phyloP scores from a whole-genome alignment of 2,888 invertebrate genomes.

The Nephrotoma appendiculata region DNA sequence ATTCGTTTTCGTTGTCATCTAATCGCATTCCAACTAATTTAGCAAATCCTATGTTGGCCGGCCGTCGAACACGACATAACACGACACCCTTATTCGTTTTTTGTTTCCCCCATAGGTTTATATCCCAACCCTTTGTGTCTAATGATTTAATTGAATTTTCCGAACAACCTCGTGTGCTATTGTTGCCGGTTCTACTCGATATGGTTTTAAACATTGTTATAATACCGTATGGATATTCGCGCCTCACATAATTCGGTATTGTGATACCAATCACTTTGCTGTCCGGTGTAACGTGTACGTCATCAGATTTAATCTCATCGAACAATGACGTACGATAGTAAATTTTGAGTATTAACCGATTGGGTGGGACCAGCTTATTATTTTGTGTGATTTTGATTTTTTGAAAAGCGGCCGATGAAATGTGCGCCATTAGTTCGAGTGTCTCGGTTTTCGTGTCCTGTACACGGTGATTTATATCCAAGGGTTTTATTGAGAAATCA shows the following conservation, averaged over 20 bases:
- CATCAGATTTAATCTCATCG: background rate
- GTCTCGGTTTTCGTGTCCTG: background rate
- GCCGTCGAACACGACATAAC: background rate
- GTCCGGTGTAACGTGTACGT: background rate
- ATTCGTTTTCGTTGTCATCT: no score
- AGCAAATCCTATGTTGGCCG: background rate
- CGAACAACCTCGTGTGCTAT: background rate
- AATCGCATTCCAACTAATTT: background rate
- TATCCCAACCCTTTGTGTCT: background rate
- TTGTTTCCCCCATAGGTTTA: background rate
- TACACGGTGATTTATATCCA: background rate
- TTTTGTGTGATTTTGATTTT: background rate
- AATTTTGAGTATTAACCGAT: background rate
- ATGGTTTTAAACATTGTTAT: background rate
- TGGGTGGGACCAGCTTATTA: background rate
- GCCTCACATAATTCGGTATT: background rate
- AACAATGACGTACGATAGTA: background rate
- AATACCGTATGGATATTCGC: background rate
- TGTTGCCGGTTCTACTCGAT: background rate
- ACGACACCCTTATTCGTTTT: background rate
- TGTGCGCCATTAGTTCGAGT: background rate
- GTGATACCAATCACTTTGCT: background rate
- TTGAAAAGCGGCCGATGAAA: background rate
- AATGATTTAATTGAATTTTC: background rate
- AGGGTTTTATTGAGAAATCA: background rate